phyloP scores from a whole-genome alignment of 2,888 invertebrate species.

The Cacoxenus indagator region DNA sequence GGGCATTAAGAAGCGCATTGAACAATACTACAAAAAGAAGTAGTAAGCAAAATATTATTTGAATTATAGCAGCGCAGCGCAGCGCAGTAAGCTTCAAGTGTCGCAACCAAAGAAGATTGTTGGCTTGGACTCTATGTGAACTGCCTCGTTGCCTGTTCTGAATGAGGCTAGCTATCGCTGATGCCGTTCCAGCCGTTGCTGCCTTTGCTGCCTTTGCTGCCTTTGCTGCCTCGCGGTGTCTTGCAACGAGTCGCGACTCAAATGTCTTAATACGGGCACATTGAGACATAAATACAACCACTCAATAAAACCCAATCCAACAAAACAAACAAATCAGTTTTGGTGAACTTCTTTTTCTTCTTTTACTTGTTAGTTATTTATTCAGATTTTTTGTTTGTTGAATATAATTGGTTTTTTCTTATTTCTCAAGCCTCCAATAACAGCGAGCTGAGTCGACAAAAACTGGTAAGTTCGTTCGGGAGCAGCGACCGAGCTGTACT shows the following conservation, averaged over 20 bases:
- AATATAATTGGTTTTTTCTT: too few species aligned
- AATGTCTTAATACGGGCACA: neutral
- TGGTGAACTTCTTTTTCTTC: too few species aligned
- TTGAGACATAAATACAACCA: neutral
- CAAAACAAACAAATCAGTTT: neutral
- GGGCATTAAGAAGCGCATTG: neutral
- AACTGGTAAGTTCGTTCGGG: too few species aligned
- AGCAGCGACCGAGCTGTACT: too few species aligned
- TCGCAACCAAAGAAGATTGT: neutral
- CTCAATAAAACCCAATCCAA: too few species aligned
- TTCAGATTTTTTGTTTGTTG: too few species aligned
- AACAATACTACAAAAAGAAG: neutral
- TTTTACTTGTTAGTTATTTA: too few species aligned
- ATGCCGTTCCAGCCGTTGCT: neutral
- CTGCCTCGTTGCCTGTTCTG: neutral
- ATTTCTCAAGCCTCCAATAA: too few species aligned
- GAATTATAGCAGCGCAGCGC: neutral
- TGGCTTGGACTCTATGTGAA: neutral
- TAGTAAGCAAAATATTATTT: neutral
- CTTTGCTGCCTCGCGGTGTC: too few species aligned
- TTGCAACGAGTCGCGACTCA: conserved; percentile 7
- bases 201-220: neutral
- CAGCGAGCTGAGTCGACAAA: too few species aligned
- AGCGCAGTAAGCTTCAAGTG: neutral
- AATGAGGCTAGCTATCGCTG: neutral